Base-by-base conservation (phyloP, 1,140 invertebrate species). In the Anastatus disparis region DNA sequence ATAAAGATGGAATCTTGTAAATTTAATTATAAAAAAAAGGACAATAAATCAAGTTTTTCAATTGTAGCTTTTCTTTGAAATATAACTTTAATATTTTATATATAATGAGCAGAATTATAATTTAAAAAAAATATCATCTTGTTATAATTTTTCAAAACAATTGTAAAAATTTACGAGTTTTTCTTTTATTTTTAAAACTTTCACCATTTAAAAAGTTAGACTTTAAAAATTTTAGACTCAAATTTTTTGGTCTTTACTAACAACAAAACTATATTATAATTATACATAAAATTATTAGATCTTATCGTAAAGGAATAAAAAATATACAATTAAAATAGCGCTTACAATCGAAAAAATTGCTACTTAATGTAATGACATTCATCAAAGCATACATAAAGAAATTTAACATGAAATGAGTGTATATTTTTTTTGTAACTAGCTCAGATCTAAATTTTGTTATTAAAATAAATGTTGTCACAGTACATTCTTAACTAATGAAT, bases 1-100 rank as follows among this genome's bases (percentile, higher is more conserved):
- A 64, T 77, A 64, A 74, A 66, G 63, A 75, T 74, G 48, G 73
- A 72, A 75, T 75, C 59, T 72, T 61, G 24, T 71, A 42, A 71
- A 55, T 29, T 29, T 67, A 67, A 50, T 24, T 26, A 15, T 58
- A 59, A 59, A 70, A 74, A 59, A 70, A 63, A 40, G 13, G 15
- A 42, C 7, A 42, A 59, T 59, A 59, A 63, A 67, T 31, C 31
- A 46, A 31, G 26, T 24, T 59, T 52, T 52, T n/a, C 20, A 35
- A 29, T 53, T n/a, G 26, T 22, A 59, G 0, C 29, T 17, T 70
- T 53, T 67, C 26, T 27, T 17, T 56, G 63, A 42, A 59, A 74
- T 48, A 71, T 48, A 71, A 52, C 55, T 65, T 53, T 12, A 70
- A 59, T 61, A 70, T 44, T 38, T 69, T 61, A 44, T 9, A 52